Conservation (phyloP, 2,888 invertebrate genomes). For the Mimumesa dahlbomi region DNA sequence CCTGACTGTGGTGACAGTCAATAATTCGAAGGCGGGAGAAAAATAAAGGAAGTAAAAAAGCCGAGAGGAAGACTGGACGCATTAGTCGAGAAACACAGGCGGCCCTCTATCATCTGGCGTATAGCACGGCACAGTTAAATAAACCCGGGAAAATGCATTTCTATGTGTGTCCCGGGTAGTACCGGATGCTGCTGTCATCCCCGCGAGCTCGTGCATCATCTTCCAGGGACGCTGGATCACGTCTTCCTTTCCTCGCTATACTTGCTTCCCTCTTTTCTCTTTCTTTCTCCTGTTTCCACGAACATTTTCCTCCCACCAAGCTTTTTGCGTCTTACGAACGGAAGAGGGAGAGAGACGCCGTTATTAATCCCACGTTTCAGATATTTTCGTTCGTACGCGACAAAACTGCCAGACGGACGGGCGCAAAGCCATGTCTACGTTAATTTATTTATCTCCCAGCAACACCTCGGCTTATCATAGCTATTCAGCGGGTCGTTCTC, state of each 20-base stretch:
- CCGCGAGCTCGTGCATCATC: conserved; percentile 70
- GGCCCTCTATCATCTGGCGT: conserved; percentile 57
- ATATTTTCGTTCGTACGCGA: conserved; percentile 57
- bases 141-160: conserved; percentile 64
- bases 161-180: conserved; percentile 54
- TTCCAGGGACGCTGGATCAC: conserved; percentile 59
- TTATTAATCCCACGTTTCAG: conserved; percentile 67
- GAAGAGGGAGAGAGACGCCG: no score
- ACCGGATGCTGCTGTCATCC: conserved; percentile 72
- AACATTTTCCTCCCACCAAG: conserved; percentile 19
- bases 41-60: conserved; percentile 10
- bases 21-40: conserved; percentile 12
- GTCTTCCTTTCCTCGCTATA: conserved; percentile 23
- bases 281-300: not conserved
- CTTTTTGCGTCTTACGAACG: conserved; percentile 18
- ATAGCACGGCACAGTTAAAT: conserved; percentile 60
- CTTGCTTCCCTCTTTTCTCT: not conserved
- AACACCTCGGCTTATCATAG: not conserved
- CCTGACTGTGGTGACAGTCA: not conserved
- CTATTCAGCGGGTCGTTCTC: no score
- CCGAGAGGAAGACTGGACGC: conserved; percentile 18
- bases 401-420: conserved; percentile 18
- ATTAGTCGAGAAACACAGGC: conserved; percentile 57
- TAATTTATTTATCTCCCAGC: conserved; percentile 48
- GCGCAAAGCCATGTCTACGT: conserved; percentile 35